Percentiles rank a stretch among this genome's conserved stretches.
These are phyloP conservation scores for Poeciliopsis infans DNA, from an alignment of 2,797 vertebrate species.

Conservation along the genomic window DNA sequence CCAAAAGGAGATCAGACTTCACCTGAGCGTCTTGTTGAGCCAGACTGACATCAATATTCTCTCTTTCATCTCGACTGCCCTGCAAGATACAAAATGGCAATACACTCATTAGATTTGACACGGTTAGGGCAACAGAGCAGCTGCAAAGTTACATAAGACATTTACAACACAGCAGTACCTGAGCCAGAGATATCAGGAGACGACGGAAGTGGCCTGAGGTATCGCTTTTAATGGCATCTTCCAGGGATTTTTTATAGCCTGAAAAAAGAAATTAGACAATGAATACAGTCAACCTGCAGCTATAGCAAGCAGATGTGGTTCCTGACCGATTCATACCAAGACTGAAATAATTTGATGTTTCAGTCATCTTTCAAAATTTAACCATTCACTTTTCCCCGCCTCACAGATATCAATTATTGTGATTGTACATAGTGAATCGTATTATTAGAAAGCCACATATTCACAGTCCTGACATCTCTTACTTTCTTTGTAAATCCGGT, in stretches of 20 bases:
- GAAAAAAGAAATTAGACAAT: slow-evolving; percentile 24
- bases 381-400: not conserved
- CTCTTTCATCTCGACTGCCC: slow-evolving; percentile 94
- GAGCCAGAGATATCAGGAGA: slow-evolving; percentile 92
- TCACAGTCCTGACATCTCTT: slow-evolving; percentile 12
- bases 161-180: slow-evolving; percentile 78
- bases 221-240: slow-evolving; percentile 91
- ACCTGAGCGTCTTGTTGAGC: slow-evolving; percentile 97
- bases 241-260: slow-evolving; percentile 93
- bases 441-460: slow-evolving; percentile 12
- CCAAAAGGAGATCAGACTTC: slow-evolving; percentile 29
- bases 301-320: not conserved
- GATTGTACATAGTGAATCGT: no score
- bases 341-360: not conserved
- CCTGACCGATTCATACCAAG: not conserved
- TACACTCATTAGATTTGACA: not conserved
- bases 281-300: not conserved
- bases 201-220: slow-evolving; percentile 97
- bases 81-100: slow-evolving; percentile 54
- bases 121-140: not conserved
- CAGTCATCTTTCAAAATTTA: not conserved
- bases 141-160: not conserved
- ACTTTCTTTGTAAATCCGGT: slow-evolving; percentile 90
- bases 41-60: slow-evolving; percentile 86
- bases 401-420: not conserved